These are phyloP conservation scores for Macroglossus sobrinus DNA, from an alignment of 2,113 vertebrate genomes.

Conservation along the genomic window DNA sequence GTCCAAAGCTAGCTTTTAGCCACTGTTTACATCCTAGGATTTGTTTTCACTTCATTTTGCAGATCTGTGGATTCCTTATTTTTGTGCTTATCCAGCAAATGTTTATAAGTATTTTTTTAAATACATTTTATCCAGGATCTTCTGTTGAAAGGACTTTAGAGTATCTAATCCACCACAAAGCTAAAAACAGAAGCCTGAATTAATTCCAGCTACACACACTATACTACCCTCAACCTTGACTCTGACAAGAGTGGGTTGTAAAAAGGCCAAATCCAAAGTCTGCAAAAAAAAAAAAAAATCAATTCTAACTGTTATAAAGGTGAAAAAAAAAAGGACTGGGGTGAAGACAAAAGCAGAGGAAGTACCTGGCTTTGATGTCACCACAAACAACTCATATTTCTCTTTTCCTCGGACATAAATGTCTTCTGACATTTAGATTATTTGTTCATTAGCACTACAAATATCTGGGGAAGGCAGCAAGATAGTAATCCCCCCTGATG, in stretches of 20 bases:
- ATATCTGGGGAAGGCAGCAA: neutral
- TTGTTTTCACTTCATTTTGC: slow-evolving; percentile 11
- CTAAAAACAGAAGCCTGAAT: neutral
- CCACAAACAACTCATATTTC: fast-evolving
- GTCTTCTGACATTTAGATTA: neutral
- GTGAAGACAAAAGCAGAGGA: neutral
- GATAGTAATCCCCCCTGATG: neutral
- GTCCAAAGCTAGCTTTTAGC: neutral
- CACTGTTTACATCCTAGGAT: neutral
- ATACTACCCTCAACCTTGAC: neutral
- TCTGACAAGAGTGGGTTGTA: neutral
- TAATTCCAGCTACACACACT: neutral
- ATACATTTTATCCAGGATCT: neutral
- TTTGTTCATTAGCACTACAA: neutral
- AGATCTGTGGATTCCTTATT: neutral
- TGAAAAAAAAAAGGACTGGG: neutral
- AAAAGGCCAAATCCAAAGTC: neutral
- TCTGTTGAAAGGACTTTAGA: neutral
- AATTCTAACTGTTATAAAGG: neutral
- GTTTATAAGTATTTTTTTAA: neutral
- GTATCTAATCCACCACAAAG: neutral
- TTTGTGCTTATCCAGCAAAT: neutral
- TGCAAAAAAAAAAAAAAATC: neutral
- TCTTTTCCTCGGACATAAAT: neutral
- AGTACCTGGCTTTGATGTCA: neutral